Base-by-base conservation (phyloP, 2,113 vertebrate genomes). In the Syngnathus typhle region DNA sequence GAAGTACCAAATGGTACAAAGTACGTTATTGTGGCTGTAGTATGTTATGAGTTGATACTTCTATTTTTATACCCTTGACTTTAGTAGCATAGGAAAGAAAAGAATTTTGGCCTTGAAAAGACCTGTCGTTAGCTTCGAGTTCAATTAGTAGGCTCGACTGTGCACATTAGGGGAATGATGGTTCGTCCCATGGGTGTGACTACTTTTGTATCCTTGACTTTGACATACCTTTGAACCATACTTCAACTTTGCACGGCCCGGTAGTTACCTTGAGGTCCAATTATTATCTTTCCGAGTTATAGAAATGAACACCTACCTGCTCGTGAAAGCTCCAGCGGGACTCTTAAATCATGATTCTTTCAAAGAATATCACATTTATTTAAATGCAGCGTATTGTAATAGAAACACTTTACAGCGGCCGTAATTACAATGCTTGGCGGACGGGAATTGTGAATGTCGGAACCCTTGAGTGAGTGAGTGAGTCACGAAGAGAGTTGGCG, bases 371-470 rank as follows among this genome's bases (percentile, higher is more conserved):
- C 13, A 13, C 39, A 9, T 46, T 6, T 27, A 62, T 44, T 44
- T 62, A 41, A 44, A 44, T 13, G 44, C 39, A 44, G 60, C 21
- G 16, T 62, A 23, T 62, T 44, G 38, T 43, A 43, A 43, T 7
- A 23, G 38, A 8, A 43, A 21, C 38, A 8, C 41, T 62, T 62
- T 62, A 39, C 41, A 15, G n/a, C 60, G 21, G 39, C n/a, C 38
- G n/a, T 43, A 43, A 61, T 62, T 62, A 41, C 19, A 21, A 43
- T 12, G 18, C 60, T 27, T 12, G 41, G 60, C 60, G 19, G 60
- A 41, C 41, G 60, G 60, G n/a, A 44, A 12, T 39, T 62, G 60
- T 62, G 39, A 62, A 62, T 62, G 60, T 44, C 60, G 44, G 60
- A 27, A 43, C 39, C 21, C 41, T 21, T n/a, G 27, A 27, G n/a